phyloP scores from a whole-genome alignment of 2,113 vertebrate species.

The Cheirogaleus medius region DNA sequence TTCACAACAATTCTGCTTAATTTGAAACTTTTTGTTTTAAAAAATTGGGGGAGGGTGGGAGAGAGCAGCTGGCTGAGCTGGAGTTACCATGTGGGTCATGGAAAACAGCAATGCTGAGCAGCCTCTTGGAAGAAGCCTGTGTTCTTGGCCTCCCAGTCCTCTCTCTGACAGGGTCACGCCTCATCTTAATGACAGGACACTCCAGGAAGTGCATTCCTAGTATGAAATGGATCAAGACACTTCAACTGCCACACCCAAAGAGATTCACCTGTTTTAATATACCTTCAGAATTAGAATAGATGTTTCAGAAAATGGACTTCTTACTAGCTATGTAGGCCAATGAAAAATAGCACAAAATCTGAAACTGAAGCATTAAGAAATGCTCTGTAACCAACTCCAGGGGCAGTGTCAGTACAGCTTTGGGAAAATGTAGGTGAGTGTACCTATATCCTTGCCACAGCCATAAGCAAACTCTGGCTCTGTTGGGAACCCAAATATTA shows the following conservation, averaged over 20 bases:
- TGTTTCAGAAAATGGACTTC: neutral
- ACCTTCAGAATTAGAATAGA: neutral
- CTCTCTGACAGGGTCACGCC: too few relatives aligned
- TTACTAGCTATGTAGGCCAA: neutral
- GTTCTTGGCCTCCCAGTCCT: too few relatives aligned
- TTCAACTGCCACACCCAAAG: neutral
- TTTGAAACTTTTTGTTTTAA: neutral
- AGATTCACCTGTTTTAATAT: neutral
- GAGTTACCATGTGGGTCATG: neutral
- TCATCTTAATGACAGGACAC: neutral
- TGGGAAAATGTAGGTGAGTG: neutral
- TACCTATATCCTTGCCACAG: neutral
- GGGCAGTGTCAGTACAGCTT: neutral
- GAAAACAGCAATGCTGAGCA: neutral
- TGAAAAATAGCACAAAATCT: neutral
- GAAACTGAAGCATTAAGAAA: accelerated
- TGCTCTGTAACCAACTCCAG: neutral
- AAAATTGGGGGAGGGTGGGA: neutral
- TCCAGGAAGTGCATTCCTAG: neutral
- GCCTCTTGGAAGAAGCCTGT: neutral
- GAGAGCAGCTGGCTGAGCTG: neutral
- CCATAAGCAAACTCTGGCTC: neutral
- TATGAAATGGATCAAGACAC: neutral
- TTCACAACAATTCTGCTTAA: neutral
- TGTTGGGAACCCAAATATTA: neutral